Evolutionary conservation across 2,797 vertebrate genomes (phyloP), one percentile per base, ranked within the genome.

Genomic region (Pantherophis alleghaniensis): DNA sequence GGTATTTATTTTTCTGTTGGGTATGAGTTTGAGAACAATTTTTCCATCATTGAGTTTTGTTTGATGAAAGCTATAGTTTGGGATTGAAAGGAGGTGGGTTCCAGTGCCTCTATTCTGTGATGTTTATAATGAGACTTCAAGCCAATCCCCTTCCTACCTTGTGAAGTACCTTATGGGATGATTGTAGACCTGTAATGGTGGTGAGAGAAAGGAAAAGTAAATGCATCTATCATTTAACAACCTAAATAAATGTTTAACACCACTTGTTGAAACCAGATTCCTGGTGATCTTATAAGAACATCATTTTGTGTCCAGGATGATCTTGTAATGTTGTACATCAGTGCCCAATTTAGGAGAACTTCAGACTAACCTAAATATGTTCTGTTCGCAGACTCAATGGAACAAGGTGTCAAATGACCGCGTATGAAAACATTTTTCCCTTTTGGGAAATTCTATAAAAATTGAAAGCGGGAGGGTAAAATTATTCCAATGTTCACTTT

Each of bases 321-420:
- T 53, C 20, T 91, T 83, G 92, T 95, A 69, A 95, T 24, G 6
- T 74, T 96, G 51, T 16, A 95, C 69, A 92, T 94, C 95, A 92
- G 93, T 94, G 92, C 60, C 93, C 89, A 91, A 91, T 86, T 56
- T 93, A 94, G 32, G 32, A 94, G 93, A 20, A 94, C 92, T 37
- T 93, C 86, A 91, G 1, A 96, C 96, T 98, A 97, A 98, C 95
- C 89, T 91, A 96, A 91, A 95, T 97, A 90, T 98, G 96, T 98
- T 98, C 95, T 98, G 57, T 98, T 98, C 96, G 89, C 98, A 99
- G 99, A 97, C 89, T 93, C 96, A 97, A 93, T 94, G 98, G 97
- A 97, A 51, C 95, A 96, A 96, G 98, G 94, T 96, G 96, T 96
- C 98, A 97, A 97, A 98, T 99, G 98, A 99, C 98, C 97, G 98